Percentiles rank a stretch among this genome's conserved stretches.
Evolutionary conservation across 2,888 invertebrate genomes (phyloP).

Genomic region (Philereme vetulata): DNA sequence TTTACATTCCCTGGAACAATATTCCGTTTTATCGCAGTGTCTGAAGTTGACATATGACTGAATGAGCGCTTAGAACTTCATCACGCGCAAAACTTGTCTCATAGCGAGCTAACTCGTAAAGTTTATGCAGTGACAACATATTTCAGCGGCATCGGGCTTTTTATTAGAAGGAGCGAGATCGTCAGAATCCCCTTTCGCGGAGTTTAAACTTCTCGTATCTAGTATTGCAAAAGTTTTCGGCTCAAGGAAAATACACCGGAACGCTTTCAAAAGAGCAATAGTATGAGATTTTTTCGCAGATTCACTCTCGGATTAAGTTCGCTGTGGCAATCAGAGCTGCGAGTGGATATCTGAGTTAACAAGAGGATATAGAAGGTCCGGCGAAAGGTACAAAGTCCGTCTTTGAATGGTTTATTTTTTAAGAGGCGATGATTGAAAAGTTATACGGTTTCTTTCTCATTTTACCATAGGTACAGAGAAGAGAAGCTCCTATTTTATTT

Average conservation of each 20-base stretch:
- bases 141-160: constrained; percentile 72
- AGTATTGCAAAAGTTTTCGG: constrained; percentile 81
- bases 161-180: constrained; percentile 77
- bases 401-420: constrained; percentile 18
- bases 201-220: constrained; percentile 71
- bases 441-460: constrained; percentile 14
- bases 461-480: constrained; percentile 3
- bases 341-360: constrained; percentile 48
- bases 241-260: constrained; percentile 80
- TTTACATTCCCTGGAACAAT: constrained; percentile 28
- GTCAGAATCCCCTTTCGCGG: constrained; percentile 67
- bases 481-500: too few species aligned
- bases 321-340: constrained; percentile 69
- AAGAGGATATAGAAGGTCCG: constrained; percentile 28
- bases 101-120: constrained; percentile 74
- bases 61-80: constrained; percentile 53
- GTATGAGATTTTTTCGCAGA: constrained; percentile 62
- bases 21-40: constrained; percentile 26
- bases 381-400: constrained; percentile 12
- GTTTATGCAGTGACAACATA: constrained; percentile 82
- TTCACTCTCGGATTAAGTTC: constrained; percentile 70
- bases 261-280: constrained; percentile 79
- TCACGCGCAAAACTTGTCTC: constrained; percentile 60
- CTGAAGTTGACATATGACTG: constrained; percentile 49
- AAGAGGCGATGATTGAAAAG: constrained; percentile 17